Percentiles rank a stretch among this genome's conserved stretches.
Evolutionary conservation across 2,888 invertebrate genomes (phyloP).

Genomic region (Amiota communis): DNA sequence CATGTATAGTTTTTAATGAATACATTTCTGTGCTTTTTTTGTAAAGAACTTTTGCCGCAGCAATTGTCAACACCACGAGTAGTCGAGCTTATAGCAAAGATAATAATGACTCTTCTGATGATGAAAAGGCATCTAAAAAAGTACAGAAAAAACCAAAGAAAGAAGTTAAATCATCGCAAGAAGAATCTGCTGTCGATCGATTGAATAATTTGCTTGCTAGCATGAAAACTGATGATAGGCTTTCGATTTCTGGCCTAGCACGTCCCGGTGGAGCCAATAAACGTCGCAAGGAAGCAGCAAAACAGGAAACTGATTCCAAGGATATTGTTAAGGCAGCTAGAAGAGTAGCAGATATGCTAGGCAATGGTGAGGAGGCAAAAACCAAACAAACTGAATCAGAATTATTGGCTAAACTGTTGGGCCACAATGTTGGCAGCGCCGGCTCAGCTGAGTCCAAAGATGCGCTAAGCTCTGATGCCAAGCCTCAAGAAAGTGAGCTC

Average conservation of each 20-base stretch:
- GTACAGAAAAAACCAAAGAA: conserved; percentile 38
- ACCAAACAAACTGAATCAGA: conserved; percentile 80
- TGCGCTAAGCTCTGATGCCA: conserved; percentile 8
- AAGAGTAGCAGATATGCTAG: conserved; percentile 81
- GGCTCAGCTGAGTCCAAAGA: not conserved
- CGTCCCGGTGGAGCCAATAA: conserved; percentile 65
- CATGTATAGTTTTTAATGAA: not conserved
- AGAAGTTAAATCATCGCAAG: not conserved
- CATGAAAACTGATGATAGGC: conserved; percentile 66
- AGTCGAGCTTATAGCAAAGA: conserved; percentile 44
- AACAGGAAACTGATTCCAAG: conserved; percentile 53
- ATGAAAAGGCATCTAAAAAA: conserved; percentile 57
- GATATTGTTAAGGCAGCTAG: conserved; percentile 77
- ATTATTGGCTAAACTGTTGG: conserved; percentile 80
- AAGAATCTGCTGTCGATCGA: conserved; percentile 66
- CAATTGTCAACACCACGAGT: not conserved
- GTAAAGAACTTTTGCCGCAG: not conserved
- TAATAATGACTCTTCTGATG: conserved; percentile 59
- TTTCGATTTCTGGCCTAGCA: conserved; percentile 52
- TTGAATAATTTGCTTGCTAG: conserved; percentile 69
- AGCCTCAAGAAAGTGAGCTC: conserved; percentile 49
- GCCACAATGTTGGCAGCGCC: conserved; percentile 55
- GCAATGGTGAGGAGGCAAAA: conserved; percentile 78
- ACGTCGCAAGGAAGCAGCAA: conserved; percentile 51
- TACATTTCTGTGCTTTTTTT: not conserved